These are phyloP conservation scores for Metopolophium dirhodum DNA, from an alignment of 1,140 invertebrate species.

Conservation along the genomic window DNA sequence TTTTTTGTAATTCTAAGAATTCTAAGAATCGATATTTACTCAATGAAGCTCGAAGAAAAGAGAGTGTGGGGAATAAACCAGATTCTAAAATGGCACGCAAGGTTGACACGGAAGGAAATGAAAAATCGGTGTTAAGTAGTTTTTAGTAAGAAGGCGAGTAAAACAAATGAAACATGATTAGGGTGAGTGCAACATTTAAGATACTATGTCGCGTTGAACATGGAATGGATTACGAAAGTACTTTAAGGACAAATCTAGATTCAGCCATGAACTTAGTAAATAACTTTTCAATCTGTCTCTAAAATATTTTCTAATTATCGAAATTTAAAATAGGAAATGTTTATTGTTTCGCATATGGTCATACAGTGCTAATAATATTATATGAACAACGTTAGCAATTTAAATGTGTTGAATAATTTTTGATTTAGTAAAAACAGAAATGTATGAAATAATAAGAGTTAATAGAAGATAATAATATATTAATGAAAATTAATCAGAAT, in stretches of 20 bases:
- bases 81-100: not conserved
- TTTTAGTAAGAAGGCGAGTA: not conserved
- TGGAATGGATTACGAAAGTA: slow-evolving; percentile 22
- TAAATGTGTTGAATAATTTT: not conserved
- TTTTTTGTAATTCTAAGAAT: not conserved
- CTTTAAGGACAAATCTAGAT: not conserved
- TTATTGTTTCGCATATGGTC: not conserved
- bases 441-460: not conserved
- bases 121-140: slow-evolving; percentile 43
- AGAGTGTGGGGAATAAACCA: not conserved
- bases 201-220: not conserved
- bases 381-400: not conserved
- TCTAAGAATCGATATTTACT: slow-evolving; percentile 2
- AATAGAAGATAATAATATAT: not conserved
- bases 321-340: not conserved
- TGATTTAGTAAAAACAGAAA: not conserved
- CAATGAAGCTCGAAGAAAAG: not conserved
- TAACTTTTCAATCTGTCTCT: not conserved
- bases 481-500: not conserved
- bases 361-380: not conserved
- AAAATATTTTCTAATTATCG: not conserved
- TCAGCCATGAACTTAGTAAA: not conserved
- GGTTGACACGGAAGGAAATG: slow-evolving; percentile 25
- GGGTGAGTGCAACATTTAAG: slow-evolving; percentile 25
- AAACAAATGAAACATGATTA: slow-evolving; percentile 48